phyloP scores from a whole-genome alignment of 2,113 vertebrate species.

The Callocephalon fimbriatum region DNA sequence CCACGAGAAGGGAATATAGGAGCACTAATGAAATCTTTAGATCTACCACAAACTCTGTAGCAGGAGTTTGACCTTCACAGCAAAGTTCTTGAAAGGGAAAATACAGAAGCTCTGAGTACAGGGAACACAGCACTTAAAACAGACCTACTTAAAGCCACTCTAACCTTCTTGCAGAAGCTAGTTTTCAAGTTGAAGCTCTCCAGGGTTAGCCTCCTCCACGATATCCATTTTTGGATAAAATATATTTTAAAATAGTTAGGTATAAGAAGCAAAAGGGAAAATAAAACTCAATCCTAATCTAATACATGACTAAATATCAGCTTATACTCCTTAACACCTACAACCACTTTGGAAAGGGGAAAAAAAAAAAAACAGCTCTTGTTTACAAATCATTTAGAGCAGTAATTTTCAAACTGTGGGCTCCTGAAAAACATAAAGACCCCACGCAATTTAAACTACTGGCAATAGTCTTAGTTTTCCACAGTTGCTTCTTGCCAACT shows the following conservation, averaged over 20 bases:
- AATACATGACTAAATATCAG: conserved; percentile 14
- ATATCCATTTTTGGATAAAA: neutral
- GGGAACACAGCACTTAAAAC: neutral
- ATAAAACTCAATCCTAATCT: neutral
- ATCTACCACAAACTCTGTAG: neutral
- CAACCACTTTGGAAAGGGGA: neutral
- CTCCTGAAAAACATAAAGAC: conserved; percentile 16
- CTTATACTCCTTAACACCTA: conserved; percentile 8
- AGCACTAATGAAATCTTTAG: neutral
- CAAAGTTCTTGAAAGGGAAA: neutral
- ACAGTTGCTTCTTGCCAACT: neutral
- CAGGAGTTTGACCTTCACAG: neutral
- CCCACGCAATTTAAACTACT: neutral
- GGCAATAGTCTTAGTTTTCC: conserved; percentile 23
- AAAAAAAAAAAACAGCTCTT: neutral
- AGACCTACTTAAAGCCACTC: neutral
- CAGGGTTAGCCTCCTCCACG: neutral
- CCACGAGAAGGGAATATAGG: neutral
- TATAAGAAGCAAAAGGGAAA: neutral
- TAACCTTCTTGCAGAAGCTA: neutral
- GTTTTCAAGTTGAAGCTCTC: neutral
- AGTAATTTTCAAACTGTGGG: neutral
- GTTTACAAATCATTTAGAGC: conserved; percentile 2
- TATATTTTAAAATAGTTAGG: neutral
- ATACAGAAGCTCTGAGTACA: neutral